These are phyloP conservation scores for Amyelois transitella DNA, from an alignment of 1,140 invertebrate species.

Conservation along the genomic window DNA sequence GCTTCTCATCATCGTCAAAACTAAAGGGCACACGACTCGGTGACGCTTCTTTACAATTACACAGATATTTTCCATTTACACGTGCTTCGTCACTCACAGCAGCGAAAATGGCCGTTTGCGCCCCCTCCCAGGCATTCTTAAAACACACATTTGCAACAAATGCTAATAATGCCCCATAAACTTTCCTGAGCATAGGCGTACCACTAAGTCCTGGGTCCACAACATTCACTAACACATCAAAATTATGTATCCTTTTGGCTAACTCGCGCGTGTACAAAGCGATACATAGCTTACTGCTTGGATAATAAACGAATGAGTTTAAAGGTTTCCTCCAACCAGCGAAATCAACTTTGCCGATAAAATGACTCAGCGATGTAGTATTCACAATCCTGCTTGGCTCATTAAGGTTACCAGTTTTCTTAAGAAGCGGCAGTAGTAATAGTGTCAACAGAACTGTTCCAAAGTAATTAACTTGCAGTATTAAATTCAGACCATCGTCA, in stretches of 20 bases:
- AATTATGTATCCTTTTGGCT: constrained; percentile 73
- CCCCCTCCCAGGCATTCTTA: too few species aligned
- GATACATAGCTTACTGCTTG: constrained; percentile 82
- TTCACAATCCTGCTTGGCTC: constrained; percentile 79
- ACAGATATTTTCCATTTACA: too few species aligned
- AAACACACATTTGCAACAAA: too few species aligned
- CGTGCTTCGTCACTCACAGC: too few species aligned
- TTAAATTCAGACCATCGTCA: constrained; percentile 79
- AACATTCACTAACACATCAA: constrained; percentile 74
- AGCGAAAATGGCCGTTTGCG: too few species aligned
- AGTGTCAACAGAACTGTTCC: constrained; percentile 83
- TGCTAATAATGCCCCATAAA: too few species aligned
- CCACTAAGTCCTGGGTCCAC: constrained; percentile 77
- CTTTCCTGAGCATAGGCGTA: constrained; percentile 67
- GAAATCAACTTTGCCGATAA: constrained; percentile 75
- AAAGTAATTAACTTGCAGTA: constrained; percentile 79
- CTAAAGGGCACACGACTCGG: too few species aligned
- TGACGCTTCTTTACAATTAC: too few species aligned
- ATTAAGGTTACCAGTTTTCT: constrained; percentile 34
- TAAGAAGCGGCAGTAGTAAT: constrained; percentile 78
- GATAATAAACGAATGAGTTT: constrained; percentile 77
- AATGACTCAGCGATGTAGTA: constrained; percentile 78
- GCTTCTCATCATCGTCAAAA: too few species aligned
- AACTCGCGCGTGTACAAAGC: constrained; percentile 80
- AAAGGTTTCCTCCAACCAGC: constrained; percentile 60